A percentile compares a stretch with the other conserved stretches of the same genome.
Evolutionary conservation across 2,113 vertebrate genomes (phyloP).

Genomic region (Hippolais icterina): DNA sequence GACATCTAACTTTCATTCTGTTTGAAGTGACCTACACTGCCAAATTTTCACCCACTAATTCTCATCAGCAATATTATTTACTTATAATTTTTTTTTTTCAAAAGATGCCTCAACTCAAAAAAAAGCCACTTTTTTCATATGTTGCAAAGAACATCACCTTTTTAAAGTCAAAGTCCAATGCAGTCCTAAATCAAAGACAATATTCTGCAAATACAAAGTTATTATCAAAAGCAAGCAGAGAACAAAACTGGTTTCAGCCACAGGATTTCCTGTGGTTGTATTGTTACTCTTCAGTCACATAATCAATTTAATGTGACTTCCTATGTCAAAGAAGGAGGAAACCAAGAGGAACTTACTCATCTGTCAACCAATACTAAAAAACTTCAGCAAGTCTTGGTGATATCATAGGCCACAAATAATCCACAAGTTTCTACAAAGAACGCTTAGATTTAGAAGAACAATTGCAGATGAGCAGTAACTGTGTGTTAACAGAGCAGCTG

Average conservation of each 20-base stretch:
- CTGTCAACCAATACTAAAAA: constrained; percentile 14
- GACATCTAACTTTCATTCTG: neutral
- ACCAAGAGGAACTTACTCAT: constrained; percentile 45
- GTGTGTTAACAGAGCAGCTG: neutral
- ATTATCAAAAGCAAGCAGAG: neutral
- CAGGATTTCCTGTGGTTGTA: constrained; percentile 77
- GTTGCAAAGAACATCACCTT: neutral
- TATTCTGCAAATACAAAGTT: neutral
- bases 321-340: constrained; percentile 52
- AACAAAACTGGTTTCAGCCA: constrained; percentile 47
- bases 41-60: neutral
- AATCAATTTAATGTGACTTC: constrained; percentile 52
- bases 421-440: neutral
- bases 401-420: neutral
- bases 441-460: neutral
- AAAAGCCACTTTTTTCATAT: neutral
- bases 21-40: neutral
- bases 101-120: neutral
- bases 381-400: neutral
- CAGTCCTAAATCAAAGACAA: neutral
- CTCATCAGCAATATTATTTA: neutral
- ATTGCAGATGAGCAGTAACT: neutral
- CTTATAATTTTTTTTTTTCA: neutral
- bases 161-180: neutral
- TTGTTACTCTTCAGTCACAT: constrained; percentile 38